Evolutionary conservation across 2,888 invertebrate species (phyloP).

Genomic region (Erynnis tages): DNA sequence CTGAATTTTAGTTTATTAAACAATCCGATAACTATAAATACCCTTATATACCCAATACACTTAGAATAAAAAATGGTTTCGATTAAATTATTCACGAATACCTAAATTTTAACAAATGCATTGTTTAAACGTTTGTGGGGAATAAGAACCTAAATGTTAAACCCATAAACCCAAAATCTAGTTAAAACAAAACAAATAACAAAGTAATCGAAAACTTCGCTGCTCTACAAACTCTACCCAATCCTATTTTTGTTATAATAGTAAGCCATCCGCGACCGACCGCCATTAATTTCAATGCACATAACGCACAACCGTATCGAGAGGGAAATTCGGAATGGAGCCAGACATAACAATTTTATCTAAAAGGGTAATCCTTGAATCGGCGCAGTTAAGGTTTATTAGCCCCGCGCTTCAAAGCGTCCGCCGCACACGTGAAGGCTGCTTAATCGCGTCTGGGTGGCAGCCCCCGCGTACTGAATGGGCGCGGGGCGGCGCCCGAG

Average conservation of each 20-base stretch:
- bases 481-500: conserved; percentile 69
- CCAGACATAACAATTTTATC: conserved; percentile 28
- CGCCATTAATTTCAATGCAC: conserved; percentile 8
- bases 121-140: no score
- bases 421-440: conserved; percentile 69
- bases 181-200: not conserved
- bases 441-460: conserved; percentile 67
- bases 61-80: no score
- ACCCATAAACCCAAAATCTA: no score
- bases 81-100: no score
- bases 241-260: not conserved
- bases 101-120: no score
- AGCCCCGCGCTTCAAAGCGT: conserved; percentile 41
- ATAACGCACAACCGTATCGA: conserved; percentile 9
- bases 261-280: not conserved
- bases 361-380: conserved; percentile 49
- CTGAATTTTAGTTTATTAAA: no score
- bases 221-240: not conserved
- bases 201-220: not conserved
- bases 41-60: no score
- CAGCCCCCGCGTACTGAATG: conserved; percentile 56
- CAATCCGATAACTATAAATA: no score
- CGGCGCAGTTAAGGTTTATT: conserved; percentile 64
- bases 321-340: conserved; percentile 12
- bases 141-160: no score